Conservation (phyloP, 2,888 invertebrate genomes). For the Sinopyrophorus schimmeli region DNA sequence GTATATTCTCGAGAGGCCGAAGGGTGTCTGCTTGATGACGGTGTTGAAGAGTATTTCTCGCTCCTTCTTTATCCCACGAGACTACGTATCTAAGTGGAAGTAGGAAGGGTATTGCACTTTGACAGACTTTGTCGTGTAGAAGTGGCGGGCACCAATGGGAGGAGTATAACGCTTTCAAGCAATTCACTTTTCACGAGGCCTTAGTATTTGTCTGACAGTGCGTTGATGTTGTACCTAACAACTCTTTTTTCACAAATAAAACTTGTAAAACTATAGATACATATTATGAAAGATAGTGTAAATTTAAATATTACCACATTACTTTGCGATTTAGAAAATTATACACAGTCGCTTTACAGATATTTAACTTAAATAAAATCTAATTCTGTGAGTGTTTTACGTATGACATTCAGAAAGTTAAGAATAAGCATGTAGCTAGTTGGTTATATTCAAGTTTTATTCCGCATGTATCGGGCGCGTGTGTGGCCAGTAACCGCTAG, state of each 20-base stretch:
- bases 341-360: too few species aligned
- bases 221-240: constrained; percentile 15
- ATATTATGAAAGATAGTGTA: too few species aligned
- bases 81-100: constrained; percentile 39
- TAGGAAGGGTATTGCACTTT: constrained; percentile 39
- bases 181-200: constrained; percentile 46
- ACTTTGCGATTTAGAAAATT: too few species aligned
- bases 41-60: constrained; percentile 44
- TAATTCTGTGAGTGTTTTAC: constrained; percentile 17
- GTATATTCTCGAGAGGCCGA: constrained; percentile 41
- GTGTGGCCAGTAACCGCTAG: constrained; percentile 39
- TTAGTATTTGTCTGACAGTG: constrained; percentile 45
- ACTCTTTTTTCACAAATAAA: too few species aligned
- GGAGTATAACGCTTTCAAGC: constrained; percentile 48
- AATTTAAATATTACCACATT: too few species aligned
- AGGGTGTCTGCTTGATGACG: constrained; percentile 44
- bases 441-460: too few species aligned
- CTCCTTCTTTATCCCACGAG: constrained; percentile 47
- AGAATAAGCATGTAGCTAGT: too few species aligned
- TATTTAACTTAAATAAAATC: too few species aligned
- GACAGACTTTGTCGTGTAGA: constrained; percentile 49
- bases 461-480: constrained; percentile 34
- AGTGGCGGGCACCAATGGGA: constrained; percentile 48
- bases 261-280: too few species aligned
- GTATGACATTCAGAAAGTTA: too few species aligned